A percentile compares a stretch with the other conserved stretches of the same genome.
Evolutionary conservation across 2,113 vertebrate species (phyloP).

Genomic region (Indicator maculatus): DNA sequence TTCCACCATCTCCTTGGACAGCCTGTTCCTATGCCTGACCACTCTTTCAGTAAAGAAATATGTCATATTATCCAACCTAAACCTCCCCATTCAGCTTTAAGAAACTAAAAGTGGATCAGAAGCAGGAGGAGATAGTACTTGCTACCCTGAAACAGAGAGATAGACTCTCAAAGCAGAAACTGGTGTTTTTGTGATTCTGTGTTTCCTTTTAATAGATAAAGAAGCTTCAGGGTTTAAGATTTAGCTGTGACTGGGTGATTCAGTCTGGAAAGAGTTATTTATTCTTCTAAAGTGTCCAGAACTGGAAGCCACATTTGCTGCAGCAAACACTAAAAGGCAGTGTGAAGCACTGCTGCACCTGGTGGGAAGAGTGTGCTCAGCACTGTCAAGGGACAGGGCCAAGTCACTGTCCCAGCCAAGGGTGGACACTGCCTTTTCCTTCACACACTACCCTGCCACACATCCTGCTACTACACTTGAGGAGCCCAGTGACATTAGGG

Average conservation of each 20-base stretch:
- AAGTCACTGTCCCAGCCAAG: accelerated
- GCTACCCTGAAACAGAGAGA: not conserved
- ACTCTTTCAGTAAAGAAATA: too few species aligned
- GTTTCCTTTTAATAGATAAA: not conserved
- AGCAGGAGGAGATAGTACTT: not conserved
- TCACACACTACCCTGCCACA: not conserved
- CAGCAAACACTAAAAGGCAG: too few species aligned
- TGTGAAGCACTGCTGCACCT: not conserved
- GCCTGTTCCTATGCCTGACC: too few species aligned
- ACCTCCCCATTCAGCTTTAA: not conserved
- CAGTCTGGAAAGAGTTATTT: not conserved
- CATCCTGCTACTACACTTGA: not conserved
- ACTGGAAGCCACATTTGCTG: not conserved
- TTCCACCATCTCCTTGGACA: too few species aligned
- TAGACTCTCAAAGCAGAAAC: not conserved
- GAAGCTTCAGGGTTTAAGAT: not conserved
- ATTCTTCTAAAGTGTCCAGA: not conserved
- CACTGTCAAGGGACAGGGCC: not conserved
- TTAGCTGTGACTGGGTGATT: not conserved
- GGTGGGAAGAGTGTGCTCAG: not conserved
- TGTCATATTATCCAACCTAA: too few species aligned
- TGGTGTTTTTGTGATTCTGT: not conserved
- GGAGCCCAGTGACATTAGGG: not conserved
- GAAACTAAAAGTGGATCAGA: not conserved
- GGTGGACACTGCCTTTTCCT: not conserved